Percentiles rank a stretch among this genome's conserved stretches.
Conservation (phyloP, 2,113 vertebrate species). For the Zosterops borbonicus region DNA sequence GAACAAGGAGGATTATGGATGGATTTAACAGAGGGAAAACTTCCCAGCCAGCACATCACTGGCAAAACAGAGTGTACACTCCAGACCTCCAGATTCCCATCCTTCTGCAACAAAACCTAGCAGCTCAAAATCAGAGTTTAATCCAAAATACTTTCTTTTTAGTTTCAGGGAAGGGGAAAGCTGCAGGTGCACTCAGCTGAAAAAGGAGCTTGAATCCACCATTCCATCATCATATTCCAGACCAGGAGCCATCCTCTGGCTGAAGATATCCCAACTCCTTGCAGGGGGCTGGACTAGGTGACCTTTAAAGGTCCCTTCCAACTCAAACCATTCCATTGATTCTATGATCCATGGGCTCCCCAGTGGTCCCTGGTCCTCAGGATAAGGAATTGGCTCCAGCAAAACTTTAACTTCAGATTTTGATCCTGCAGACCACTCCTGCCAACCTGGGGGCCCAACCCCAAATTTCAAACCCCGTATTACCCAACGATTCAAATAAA, state of each 20-base stretch:
- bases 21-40: not conserved
- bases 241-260: not conserved
- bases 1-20: not conserved
- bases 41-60: not conserved
- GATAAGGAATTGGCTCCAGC: not conserved
- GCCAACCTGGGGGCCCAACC: too few species aligned
- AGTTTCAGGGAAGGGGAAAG: not conserved
- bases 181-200: not conserved
- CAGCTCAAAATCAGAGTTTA: not conserved
- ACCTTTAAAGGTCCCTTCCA: not conserved
- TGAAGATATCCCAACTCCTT: not conserved
- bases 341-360: fast-evolving
- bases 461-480: not conserved
- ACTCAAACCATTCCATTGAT: not conserved
- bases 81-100: not conserved
- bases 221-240: not conserved
- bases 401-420: not conserved
- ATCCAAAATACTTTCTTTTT: not conserved
- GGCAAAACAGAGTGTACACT: not conserved
- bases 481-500: not conserved
- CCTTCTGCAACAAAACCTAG: not conserved
- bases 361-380: not conserved
- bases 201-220: not conserved
- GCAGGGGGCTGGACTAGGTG: not conserved
- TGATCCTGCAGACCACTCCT: not conserved